phyloP scores from a whole-genome alignment of 2,113 vertebrate genomes.

The Gymnorhina tibicen region DNA sequence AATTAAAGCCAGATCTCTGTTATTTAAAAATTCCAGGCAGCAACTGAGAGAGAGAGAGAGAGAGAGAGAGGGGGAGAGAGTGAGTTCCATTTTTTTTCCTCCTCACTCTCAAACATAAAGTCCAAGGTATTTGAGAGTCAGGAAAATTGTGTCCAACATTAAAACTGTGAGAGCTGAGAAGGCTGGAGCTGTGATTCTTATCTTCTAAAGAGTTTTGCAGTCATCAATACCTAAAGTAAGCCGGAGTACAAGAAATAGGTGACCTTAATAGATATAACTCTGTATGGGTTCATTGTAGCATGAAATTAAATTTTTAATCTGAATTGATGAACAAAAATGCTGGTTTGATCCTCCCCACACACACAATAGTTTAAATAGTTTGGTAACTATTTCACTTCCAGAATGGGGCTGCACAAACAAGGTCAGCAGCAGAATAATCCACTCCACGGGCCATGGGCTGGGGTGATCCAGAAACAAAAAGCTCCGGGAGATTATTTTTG shows the following conservation, averaged over 20 bases:
- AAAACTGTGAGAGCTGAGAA: constrained; percentile 37
- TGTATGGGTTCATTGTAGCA: constrained; percentile 72
- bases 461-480: neutral
- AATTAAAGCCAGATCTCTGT: constrained; percentile 47
- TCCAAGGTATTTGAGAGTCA: neutral
- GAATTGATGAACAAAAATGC: constrained; percentile 78
- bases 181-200: constrained; percentile 54
- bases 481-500: neutral
- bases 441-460: neutral
- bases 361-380: constrained; percentile 60
- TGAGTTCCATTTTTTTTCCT: neutral
- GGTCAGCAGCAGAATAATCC: neutral
- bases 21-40: constrained; percentile 56
- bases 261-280: constrained; percentile 78
- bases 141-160: neutral
- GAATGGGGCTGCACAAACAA: neutral
- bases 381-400: constrained; percentile 64
- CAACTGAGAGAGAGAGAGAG: constrained; percentile 1
- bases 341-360: constrained; percentile 44
- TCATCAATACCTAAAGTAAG: constrained; percentile 60
- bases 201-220: constrained; percentile 66
- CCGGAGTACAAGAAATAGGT: constrained; percentile 60
- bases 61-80: neutral
- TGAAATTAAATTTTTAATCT: constrained; percentile 83
- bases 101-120: neutral